A percentile compares a stretch with the other conserved stretches of the same genome.
phyloP scores from a whole-genome alignment of 2,888 invertebrate genomes.

The Pherbina coryleti region DNA sequence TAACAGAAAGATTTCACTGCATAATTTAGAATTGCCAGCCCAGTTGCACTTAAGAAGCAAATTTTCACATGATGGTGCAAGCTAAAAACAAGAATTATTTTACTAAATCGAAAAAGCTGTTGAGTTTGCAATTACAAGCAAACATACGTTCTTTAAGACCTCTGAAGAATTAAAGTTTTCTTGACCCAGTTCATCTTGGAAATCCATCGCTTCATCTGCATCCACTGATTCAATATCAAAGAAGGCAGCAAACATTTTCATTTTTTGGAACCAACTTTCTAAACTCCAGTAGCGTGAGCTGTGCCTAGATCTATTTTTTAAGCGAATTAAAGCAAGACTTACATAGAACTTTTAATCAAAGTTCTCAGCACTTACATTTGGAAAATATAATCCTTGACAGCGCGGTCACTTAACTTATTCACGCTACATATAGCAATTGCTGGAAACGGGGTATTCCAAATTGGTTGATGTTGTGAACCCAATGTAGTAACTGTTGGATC shows the following conservation, averaged over 20 bases:
- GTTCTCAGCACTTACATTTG: constrained; percentile 46
- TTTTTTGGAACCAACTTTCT: constrained; percentile 47
- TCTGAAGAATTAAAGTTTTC: constrained; percentile 9
- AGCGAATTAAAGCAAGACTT: no score
- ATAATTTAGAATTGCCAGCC: constrained; percentile 47
- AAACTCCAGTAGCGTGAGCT: background rate
- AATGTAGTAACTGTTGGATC: constrained; percentile 57
- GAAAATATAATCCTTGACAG: constrained; percentile 47
- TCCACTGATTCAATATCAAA: constrained; percentile 48
- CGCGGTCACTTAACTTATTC: constrained; percentile 57
- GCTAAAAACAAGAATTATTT: constrained; percentile 21
- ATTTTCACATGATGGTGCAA: constrained; percentile 58
- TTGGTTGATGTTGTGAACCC: constrained; percentile 46
- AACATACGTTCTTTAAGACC: constrained; percentile 2
- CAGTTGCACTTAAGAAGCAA: constrained; percentile 55
- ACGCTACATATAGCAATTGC: constrained; percentile 57
- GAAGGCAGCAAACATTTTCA: constrained; percentile 54
- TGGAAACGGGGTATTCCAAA: constrained; percentile 52
- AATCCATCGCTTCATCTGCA: constrained; percentile 46
- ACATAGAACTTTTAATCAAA: background rate
- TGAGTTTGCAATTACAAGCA: background rate
- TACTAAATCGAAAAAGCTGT: background rate
- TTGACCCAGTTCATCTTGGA: constrained; percentile 48
- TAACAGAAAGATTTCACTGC: constrained; percentile 52
- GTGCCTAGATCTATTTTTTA: background rate